phyloP scores from a whole-genome alignment of 2,888 invertebrate species.

The Microctonus hyperodae region DNA sequence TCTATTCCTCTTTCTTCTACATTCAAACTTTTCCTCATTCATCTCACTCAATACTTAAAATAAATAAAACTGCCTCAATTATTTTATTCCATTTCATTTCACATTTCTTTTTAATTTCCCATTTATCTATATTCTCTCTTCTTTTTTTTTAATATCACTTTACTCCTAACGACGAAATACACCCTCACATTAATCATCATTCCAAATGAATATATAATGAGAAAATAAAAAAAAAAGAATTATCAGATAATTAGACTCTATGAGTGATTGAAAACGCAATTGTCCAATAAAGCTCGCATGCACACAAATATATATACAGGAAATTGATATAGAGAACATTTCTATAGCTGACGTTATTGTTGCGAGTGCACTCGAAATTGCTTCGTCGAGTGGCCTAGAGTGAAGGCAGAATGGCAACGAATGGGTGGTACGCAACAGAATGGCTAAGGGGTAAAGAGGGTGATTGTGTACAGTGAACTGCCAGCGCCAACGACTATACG shows the following conservation, averaged over 20 bases:
- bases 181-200: too few species aligned
- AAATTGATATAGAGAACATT: conserved; percentile 1
- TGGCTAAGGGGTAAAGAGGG: neutral
- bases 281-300: neutral
- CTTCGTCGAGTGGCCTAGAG: conserved; percentile 18
- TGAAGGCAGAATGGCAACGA: neutral
- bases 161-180: too few species aligned
- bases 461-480: neutral
- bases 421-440: neutral
- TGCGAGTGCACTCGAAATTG: conserved; percentile 11
- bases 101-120: neutral
- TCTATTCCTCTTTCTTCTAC: neutral
- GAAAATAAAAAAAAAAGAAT: neutral
- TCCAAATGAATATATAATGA: too few species aligned
- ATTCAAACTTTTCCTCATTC: neutral
- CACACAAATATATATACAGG: neutral
- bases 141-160: neutral
- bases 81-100: neutral
- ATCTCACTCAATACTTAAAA: too few species aligned
- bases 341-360: conserved; percentile 9
- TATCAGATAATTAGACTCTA: neutral
- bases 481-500: neutral
- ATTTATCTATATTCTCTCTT: neutral
- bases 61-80: too few species aligned
- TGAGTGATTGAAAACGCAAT: neutral